phyloP scores from a whole-genome alignment of 2,888 invertebrate genomes.

The Parthenolecanium corni region DNA sequence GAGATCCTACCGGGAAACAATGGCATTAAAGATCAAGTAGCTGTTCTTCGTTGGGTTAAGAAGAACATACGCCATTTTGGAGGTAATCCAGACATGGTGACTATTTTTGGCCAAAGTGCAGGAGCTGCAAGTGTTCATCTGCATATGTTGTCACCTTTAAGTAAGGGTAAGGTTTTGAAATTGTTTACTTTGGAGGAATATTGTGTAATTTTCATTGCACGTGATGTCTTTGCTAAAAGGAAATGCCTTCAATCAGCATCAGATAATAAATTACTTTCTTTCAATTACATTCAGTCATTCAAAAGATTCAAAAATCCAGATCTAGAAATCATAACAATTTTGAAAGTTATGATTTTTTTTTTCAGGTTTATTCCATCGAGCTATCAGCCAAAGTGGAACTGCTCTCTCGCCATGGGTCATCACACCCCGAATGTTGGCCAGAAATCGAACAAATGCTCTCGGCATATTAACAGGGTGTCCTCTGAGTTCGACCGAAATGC shows the following conservation, averaged over 20 bases:
- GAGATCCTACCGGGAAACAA: constrained; percentile 28
- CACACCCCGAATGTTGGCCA: background rate
- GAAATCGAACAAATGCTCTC: background rate
- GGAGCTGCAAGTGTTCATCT: constrained; percentile 28
- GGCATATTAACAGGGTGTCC: constrained; percentile 37
- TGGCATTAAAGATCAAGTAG: constrained; percentile 30
- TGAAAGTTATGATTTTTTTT: background rate
- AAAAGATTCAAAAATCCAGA: background rate
- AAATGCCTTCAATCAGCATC: too few species aligned
- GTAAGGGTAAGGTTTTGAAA: constrained; percentile 35
- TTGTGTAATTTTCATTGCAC: too few species aligned
- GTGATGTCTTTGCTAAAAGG: too few species aligned
- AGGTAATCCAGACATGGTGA: constrained; percentile 30
- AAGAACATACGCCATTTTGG: constrained; percentile 28
- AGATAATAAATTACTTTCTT: too few species aligned
- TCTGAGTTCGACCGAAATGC: background rate
- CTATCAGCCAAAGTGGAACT: constrained; percentile 58
- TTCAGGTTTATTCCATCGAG: constrained; percentile 44
- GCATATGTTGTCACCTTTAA: constrained; percentile 31
- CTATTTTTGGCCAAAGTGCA: constrained; percentile 32
- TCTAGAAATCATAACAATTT: too few species aligned
- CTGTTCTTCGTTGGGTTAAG: constrained; percentile 29
- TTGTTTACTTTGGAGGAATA: too few species aligned
- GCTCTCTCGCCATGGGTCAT: constrained; percentile 40
- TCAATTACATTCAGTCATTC: too few species aligned